Evolutionary conservation across 2,113 vertebrate genomes (phyloP).

Genomic region (Oreochromis tanganicae): DNA sequence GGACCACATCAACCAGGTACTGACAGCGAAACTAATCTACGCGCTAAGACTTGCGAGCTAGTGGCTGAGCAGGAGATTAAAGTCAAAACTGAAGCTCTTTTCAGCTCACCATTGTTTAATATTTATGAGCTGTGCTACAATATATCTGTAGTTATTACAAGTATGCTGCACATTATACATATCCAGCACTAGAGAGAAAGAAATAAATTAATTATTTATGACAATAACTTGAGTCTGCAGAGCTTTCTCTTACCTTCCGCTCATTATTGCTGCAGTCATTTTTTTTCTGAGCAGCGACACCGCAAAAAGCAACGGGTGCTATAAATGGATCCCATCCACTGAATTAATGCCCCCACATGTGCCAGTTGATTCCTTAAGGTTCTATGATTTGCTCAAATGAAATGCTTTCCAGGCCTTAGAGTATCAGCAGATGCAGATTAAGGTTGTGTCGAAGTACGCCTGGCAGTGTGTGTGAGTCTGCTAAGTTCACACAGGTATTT

Average conservation of each 20-base stretch:
- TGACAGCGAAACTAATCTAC: neutral
- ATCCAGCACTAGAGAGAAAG: neutral
- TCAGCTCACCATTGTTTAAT: neutral
- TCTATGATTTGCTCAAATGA: conserved; percentile 23
- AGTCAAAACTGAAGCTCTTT: neutral
- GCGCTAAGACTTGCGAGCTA: neutral
- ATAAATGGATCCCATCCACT: conserved; percentile 26
- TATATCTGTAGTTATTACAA: neutral
- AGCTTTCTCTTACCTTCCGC: conserved; percentile 2
- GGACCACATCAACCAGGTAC: conserved; percentile 95
- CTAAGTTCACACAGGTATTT: conserved; percentile 18
- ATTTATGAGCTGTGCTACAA: neutral
- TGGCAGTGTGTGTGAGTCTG: neutral
- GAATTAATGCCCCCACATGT: neutral
- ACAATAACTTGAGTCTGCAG: conserved; percentile 8
- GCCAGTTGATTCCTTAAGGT: conserved; percentile 1
- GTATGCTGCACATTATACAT: neutral
- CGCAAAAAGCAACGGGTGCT: neutral
- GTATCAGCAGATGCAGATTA: conserved; percentile 22
- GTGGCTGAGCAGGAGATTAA: neutral
- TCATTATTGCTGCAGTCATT: conserved; percentile 27
- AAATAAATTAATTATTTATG: conserved; percentile 14
- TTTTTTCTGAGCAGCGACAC: conserved; percentile 12
- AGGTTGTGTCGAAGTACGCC: neutral
- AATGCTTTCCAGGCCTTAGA: conserved; percentile 2